Percentiles rank a stretch among this genome's conserved stretches.
These are phyloP conservation scores for Pseudomugil tenellus DNA, from an alignment of 2,797 vertebrate genomes.

Conservation along the genomic window DNA sequence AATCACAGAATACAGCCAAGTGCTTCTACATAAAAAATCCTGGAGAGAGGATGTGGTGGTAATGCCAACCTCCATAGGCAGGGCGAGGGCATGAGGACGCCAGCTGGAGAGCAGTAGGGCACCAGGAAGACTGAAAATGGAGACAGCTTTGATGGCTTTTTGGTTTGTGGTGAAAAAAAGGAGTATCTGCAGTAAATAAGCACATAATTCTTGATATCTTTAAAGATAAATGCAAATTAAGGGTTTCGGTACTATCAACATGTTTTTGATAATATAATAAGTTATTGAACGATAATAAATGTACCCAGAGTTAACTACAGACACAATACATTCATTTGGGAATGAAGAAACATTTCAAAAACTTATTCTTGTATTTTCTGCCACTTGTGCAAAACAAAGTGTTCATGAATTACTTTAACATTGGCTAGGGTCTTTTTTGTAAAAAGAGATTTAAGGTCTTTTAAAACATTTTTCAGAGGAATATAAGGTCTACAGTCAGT, in stretches of 20 bases:
- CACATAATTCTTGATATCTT: neutral
- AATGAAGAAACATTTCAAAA: too few relatives aligned
- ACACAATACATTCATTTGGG: too few relatives aligned
- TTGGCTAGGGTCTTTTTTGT: neutral
- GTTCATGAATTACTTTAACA: too few relatives aligned
- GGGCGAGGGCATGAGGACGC: slow-evolving; percentile 57
- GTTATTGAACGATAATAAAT: neutral
- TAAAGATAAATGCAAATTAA: neutral
- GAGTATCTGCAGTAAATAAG: slow-evolving; percentile 31
- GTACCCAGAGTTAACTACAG: neutral
- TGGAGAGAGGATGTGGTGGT: neutral
- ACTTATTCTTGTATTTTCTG: too few relatives aligned
- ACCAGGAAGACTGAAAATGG: slow-evolving; percentile 40
- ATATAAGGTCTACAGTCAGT: neutral
- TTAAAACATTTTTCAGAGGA: too few relatives aligned
- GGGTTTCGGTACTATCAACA: neutral
- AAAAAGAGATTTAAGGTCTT: neutral
- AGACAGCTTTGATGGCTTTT: slow-evolving; percentile 41
- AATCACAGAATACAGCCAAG: slow-evolving; percentile 15
- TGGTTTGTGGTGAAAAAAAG: slow-evolving; percentile 43
- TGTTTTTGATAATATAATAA: neutral
- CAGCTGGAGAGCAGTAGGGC: slow-evolving; percentile 61
- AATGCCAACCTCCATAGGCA: slow-evolving; percentile 34
- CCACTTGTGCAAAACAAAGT: too few relatives aligned
- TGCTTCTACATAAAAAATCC: slow-evolving; percentile 5